Conservation (phyloP, 2,888 invertebrate genomes). For the Lamellibrachia columna region DNA sequence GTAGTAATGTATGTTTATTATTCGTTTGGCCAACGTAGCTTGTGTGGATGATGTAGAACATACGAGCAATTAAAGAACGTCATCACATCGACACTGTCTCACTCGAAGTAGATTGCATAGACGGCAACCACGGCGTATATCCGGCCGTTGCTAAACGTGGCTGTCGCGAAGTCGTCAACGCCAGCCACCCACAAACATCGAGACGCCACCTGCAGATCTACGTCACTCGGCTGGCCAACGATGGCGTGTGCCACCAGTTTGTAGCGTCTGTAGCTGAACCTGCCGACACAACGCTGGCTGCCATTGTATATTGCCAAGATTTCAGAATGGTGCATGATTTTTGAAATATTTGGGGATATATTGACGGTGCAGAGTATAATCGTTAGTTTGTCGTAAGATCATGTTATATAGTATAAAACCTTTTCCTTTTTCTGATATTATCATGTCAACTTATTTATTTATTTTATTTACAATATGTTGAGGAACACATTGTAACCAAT, state of each 20-base stretch:
- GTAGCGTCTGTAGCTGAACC: slow-evolving; percentile 30
- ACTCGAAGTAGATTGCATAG: slow-evolving; percentile 45
- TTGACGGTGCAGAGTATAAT: too few relatives aligned
- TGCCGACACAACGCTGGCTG: background rate
- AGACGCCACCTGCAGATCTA: slow-evolving; percentile 25
- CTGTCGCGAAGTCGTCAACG: slow-evolving; percentile 30
- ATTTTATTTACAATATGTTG: too few relatives aligned
- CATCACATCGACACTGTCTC: background rate
- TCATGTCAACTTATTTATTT: too few relatives aligned
- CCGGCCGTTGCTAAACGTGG: slow-evolving; percentile 26
- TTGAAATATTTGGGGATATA: too few relatives aligned
- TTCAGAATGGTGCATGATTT: too few relatives aligned
- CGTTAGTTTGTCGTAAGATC: too few relatives aligned
- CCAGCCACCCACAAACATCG: slow-evolving; percentile 31
- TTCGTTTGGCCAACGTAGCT: background rate
- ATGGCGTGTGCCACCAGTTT: slow-evolving; percentile 30
- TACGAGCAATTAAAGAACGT: background rate
- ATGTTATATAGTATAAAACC: too few relatives aligned
- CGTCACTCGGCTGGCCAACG: slow-evolving; percentile 27
- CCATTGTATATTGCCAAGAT: too few relatives aligned
- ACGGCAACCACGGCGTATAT: slow-evolving; percentile 31
- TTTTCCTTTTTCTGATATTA: too few relatives aligned
- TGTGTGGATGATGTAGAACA: background rate
- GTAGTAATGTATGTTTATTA: background rate
- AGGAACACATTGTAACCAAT: too few relatives aligned